Percentiles rank a stretch among this genome's conserved stretches.
phyloP scores from a whole-genome alignment of 1,140 invertebrate species.

The Aphelinus atriplicis region DNA sequence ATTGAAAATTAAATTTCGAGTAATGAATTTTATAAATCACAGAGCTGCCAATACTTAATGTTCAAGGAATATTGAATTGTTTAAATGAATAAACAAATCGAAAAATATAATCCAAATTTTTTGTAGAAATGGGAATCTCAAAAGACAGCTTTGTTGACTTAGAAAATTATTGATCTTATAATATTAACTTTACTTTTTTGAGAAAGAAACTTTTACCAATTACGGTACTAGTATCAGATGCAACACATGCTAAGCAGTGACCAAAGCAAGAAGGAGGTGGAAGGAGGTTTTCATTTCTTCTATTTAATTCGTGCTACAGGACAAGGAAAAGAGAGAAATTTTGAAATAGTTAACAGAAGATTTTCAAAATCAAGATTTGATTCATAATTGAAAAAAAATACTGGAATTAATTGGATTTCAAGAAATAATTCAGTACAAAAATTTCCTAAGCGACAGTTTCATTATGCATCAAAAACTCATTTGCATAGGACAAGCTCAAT shows the following conservation, averaged over 20 bases:
- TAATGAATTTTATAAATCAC: not conserved
- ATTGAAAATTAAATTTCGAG: no score
- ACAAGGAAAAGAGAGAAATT: conserved; percentile 26
- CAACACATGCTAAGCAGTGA: conserved; percentile 51
- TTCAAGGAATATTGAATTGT: not conserved
- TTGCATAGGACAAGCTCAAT: not conserved
- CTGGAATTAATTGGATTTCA: not conserved
- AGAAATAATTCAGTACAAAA: not conserved
- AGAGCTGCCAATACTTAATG: not conserved
- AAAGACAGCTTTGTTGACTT: not conserved
- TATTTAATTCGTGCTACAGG: conserved; percentile 45
- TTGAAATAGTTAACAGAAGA: not conserved
- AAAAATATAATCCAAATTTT: not conserved
- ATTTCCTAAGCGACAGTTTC: no score
- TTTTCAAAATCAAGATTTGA: not conserved
- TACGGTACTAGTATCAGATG: conserved; percentile 54
- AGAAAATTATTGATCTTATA: not conserved
- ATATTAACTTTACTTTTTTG: not conserved
- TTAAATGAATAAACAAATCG: not conserved
- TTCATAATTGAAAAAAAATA: not conserved
- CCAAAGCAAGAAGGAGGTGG: conserved; percentile 49
- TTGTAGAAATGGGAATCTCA: not conserved
- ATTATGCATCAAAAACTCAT: no score
- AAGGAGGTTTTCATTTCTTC: conserved; percentile 45
- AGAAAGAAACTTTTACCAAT: conserved; percentile 48